phyloP scores from a whole-genome alignment of 2,113 vertebrate species.

The Semnopithecus entellus region DNA sequence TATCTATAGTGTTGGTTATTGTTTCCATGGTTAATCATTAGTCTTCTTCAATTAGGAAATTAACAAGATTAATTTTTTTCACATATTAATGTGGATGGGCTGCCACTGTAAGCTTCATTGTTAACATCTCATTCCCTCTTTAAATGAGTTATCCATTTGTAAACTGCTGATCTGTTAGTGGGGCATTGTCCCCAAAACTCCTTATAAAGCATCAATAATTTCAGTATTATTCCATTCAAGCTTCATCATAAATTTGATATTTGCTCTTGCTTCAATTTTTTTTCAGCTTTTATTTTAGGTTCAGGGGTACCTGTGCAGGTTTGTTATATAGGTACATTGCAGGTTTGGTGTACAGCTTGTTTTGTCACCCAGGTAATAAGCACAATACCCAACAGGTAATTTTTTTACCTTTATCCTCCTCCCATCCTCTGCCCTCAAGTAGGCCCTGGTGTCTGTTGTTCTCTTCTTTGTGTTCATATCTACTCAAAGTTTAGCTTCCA shows the following conservation, averaged over 20 bases:
- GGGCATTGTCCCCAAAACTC: not conserved
- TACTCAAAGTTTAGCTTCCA: too few relatives aligned
- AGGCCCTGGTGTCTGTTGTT: too few relatives aligned
- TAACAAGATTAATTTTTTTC: not conserved
- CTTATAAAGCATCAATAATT: not conserved
- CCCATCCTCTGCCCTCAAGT: too few relatives aligned
- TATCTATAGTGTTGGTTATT: not conserved
- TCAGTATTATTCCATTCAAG: not conserved
- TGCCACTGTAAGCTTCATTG: not conserved
- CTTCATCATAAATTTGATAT: not conserved
- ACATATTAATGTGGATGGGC: not conserved
- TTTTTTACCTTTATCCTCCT: too few relatives aligned
- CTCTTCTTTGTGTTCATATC: too few relatives aligned
- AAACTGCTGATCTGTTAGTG: not conserved
- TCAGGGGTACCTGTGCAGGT: too few relatives aligned
- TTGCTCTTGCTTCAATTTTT: not conserved
- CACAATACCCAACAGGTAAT: too few relatives aligned
- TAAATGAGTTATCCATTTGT: not conserved
- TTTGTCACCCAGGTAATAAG: too few relatives aligned
- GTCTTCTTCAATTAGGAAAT: not conserved
- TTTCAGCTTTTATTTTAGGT: too few relatives aligned
- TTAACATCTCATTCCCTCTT: not conserved
- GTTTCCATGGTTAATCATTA: not conserved
- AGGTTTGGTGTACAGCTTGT: too few relatives aligned
- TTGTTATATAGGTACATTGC: too few relatives aligned